These are phyloP conservation scores for Ceratina australensis DNA, from an alignment of 1,140 invertebrate genomes.

Conservation along the genomic window DNA sequence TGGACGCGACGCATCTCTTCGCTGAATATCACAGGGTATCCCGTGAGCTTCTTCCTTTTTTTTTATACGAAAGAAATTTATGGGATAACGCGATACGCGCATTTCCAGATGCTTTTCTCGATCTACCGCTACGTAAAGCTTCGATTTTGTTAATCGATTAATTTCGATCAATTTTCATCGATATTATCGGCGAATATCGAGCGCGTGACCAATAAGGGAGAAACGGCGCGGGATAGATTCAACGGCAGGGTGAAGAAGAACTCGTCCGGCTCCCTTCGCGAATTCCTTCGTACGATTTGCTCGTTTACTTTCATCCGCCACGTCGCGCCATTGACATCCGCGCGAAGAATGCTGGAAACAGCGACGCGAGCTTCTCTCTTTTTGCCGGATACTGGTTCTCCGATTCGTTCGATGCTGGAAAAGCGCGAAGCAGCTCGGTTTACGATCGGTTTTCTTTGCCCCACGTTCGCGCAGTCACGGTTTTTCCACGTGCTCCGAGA, in stretches of 20 bases:
- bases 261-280: background rate
- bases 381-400: conserved; percentile 22
- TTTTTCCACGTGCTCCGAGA: background rate
- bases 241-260: no score
- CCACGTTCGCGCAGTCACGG: background rate
- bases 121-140: no score
- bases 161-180: no score
- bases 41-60: no score
- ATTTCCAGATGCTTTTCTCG: no score
- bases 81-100: no score
- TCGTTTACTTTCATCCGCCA: conserved; percentile 15
- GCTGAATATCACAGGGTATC: no score
- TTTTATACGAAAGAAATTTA: no score
- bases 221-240: background rate
- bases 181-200: background rate
- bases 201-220: conserved; percentile 7
- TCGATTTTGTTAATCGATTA: no score
- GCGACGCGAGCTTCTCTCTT: background rate
- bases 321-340: conserved; percentile 11
- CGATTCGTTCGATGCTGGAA: conserved; percentile 20
- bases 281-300: conserved; percentile 39
- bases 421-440: conserved; percentile 16
- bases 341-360: conserved; percentile 16
- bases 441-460: conserved; percentile 12
- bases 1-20: no score